Evolutionary conservation across 2,888 invertebrate genomes (phyloP).

Genomic region (Caenorhabditis panamensis): DNA sequence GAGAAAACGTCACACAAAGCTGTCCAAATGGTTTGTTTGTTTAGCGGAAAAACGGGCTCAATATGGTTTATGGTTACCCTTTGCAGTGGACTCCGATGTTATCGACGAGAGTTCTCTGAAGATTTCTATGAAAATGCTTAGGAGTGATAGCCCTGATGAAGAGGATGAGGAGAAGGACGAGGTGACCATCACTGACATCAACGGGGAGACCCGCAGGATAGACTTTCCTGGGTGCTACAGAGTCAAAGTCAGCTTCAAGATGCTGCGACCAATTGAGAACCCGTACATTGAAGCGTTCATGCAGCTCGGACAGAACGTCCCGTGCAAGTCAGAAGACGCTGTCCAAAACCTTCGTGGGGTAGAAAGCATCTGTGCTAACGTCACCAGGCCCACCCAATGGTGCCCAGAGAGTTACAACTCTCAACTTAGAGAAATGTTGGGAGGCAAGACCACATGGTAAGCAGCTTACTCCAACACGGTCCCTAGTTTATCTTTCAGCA

Average conservation of each 20-base stretch:
- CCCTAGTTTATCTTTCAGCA: constrained; percentile 62
- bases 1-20: constrained; percentile 68
- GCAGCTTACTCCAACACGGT: neutral
- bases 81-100: constrained; percentile 71
- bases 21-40: constrained; percentile 67
- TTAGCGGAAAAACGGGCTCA: neutral
- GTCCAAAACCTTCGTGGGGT: constrained; percentile 52
- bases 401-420: constrained; percentile 73
- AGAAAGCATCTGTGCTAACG: constrained; percentile 74
- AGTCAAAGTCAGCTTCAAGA: constrained; percentile 70
- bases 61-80: neutral
- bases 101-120: constrained; percentile 70
- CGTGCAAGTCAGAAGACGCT: constrained; percentile 64
- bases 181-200: constrained; percentile 64
- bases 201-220: constrained; percentile 64
- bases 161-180: constrained; percentile 56
- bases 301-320: constrained; percentile 74
- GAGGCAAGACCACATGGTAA: constrained; percentile 73
- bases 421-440: constrained; percentile 70
- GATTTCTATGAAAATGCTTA: constrained; percentile 70
- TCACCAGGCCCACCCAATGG: constrained; percentile 69
- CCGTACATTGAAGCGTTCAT: constrained; percentile 77
- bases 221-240: constrained; percentile 76
- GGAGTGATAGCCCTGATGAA: constrained; percentile 39
- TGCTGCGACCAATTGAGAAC: constrained; percentile 70